Evolutionary conservation across 2,797 vertebrate species (phyloP).

Genomic region (Esox masquinongy): DNA sequence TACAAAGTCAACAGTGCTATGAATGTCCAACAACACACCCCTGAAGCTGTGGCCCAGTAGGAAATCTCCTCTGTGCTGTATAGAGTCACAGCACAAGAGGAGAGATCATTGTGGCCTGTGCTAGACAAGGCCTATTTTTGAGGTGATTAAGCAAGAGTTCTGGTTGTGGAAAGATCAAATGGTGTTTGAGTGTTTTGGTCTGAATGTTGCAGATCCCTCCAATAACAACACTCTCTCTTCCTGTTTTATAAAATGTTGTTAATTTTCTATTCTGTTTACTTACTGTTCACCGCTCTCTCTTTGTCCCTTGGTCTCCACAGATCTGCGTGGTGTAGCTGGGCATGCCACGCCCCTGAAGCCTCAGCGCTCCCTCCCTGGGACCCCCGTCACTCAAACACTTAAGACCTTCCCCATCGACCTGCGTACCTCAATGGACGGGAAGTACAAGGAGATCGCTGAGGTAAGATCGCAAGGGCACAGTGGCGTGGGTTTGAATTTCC

Average conservation of each 20-base stretch:
- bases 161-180: not conserved
- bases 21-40: not conserved
- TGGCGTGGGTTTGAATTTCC: not conserved
- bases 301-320: slow-evolving; percentile 58
- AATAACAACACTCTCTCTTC: not conserved
- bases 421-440: slow-evolving; percentile 93
- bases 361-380: slow-evolving; percentile 86
- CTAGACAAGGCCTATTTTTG: not conserved
- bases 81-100: not conserved
- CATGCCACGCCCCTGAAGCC: slow-evolving; percentile 79
- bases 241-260: not conserved
- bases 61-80: not conserved
- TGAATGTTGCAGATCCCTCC: not conserved
- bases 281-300: slow-evolving; percentile 28
- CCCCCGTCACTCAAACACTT: slow-evolving; percentile 74
- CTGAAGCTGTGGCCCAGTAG: not conserved
- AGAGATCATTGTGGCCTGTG: not conserved
- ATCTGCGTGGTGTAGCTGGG: slow-evolving; percentile 73
- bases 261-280: not conserved
- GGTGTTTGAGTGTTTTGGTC: not conserved
- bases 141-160: not conserved
- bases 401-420: slow-evolving; percentile 86
- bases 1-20: not conserved
- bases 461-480: slow-evolving; percentile 60
- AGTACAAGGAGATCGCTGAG: slow-evolving; percentile 96